A percentile compares a stretch with the other conserved stretches of the same genome.
phyloP scores from a whole-genome alignment of 1,140 invertebrate species.

The Teleopsis dalmanni region DNA sequence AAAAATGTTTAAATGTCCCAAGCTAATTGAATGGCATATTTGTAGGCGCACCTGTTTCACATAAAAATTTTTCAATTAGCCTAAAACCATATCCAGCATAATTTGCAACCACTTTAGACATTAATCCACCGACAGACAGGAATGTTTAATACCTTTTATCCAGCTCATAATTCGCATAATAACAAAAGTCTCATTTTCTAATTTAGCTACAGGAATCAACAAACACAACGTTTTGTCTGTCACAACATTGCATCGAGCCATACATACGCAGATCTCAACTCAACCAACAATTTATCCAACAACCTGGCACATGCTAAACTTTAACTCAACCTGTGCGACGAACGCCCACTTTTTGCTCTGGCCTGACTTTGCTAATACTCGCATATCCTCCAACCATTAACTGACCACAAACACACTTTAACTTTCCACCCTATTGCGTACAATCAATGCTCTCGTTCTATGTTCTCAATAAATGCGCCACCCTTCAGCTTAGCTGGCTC shows the following conservation, averaged over 20 bases:
- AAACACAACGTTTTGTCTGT: not conserved
- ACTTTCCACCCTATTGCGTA: conserved; percentile 43
- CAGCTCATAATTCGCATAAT: conserved; percentile 42
- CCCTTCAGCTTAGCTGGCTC: not conserved
- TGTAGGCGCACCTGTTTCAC: not conserved
- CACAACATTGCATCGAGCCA: not conserved
- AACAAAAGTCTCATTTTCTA: conserved; percentile 20
- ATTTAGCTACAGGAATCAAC: conserved; percentile 2
- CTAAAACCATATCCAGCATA: conserved; percentile 23
- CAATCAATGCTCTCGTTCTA: conserved; percentile 16
- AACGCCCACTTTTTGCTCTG: not conserved
- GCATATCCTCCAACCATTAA: too few relatives aligned
- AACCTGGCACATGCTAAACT: too few relatives aligned
- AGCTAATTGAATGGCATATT: too few relatives aligned
- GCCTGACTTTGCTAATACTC: too few relatives aligned
- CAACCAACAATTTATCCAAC: too few relatives aligned
- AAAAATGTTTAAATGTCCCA: too few relatives aligned
- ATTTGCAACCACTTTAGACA: not conserved
- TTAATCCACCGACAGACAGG: conserved; percentile 13
- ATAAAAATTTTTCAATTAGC: conserved; percentile 32
- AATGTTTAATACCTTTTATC: conserved; percentile 41
- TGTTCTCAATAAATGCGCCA: not conserved
- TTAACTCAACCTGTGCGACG: not conserved
- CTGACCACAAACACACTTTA: too few relatives aligned
- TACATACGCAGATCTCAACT: too few relatives aligned